Percentiles rank a stretch among this genome's conserved stretches.
phyloP scores from a whole-genome alignment of 2,113 vertebrate species.

The Gallinago jamesoni region DNA sequence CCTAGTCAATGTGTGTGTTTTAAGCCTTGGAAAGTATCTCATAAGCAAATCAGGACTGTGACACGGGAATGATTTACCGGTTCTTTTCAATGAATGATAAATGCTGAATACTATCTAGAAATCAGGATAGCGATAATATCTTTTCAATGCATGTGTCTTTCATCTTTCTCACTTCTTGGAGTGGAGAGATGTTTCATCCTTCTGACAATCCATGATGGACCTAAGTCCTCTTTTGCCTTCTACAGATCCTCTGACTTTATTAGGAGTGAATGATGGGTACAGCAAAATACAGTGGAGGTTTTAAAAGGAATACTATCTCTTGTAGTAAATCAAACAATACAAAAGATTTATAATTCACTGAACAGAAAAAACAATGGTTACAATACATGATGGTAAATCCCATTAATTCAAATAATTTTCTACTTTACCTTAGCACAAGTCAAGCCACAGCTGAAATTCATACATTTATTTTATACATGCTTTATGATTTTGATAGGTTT shows the following conservation, averaged over 20 bases:
- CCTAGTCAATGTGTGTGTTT: background rate
- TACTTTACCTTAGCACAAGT: background rate
- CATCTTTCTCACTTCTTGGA: background rate
- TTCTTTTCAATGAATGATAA: background rate
- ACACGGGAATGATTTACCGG: background rate
- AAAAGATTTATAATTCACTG: background rate
- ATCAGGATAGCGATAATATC: background rate
- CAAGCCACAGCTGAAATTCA: background rate
- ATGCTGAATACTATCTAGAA: background rate
- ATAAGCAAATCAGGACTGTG: background rate
- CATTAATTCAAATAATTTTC: background rate
- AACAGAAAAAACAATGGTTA: background rate
- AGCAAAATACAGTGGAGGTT: background rate
- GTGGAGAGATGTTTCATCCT: background rate
- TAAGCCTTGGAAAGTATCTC: background rate
- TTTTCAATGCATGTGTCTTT: background rate
- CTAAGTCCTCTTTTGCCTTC: background rate
- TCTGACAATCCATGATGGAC: background rate
- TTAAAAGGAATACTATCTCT: background rate
- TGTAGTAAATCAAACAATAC: background rate
- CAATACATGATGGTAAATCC: background rate
- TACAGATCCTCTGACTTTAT: background rate
- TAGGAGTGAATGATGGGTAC: background rate
- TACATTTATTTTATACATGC: background rate
- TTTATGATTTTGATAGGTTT: background rate